Percentiles rank a stretch among this genome's conserved stretches.
Evolutionary conservation across 2,888 invertebrate genomes (phyloP).

Genomic region (Lissonota sp.): DNA sequence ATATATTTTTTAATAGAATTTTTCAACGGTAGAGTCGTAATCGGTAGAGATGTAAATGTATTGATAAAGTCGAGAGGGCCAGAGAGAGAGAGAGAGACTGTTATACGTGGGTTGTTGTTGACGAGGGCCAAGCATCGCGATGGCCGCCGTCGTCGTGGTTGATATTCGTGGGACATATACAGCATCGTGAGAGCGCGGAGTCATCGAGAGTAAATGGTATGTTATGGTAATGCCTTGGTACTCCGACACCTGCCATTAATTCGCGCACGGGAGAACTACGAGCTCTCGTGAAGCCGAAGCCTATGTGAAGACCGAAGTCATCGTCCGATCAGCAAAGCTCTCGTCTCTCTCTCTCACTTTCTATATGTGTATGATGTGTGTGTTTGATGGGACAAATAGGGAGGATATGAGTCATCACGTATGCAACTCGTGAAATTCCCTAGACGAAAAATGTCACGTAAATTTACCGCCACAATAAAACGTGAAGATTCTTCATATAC

Average conservation of each 20-base stretch:
- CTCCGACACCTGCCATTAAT: conserved; percentile 75
- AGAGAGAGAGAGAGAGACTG: neutral
- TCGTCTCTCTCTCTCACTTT: neutral
- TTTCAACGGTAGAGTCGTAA: no score
- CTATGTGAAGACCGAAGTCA: neutral
- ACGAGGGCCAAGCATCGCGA: conserved; percentile 29
- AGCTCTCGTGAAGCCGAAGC: conserved; percentile 43
- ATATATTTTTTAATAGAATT: no score
- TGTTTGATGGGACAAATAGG: neutral
- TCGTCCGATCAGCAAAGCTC: neutral
- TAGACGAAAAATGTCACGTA: no score
- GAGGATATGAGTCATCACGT: no score
- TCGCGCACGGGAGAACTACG: conserved; percentile 69
- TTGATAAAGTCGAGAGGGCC: neutral
- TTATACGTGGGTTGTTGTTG: neutral
- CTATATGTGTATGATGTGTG: neutral
- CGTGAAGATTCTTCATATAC: no score
- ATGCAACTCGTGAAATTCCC: no score
- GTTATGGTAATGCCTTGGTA: conserved; percentile 73
- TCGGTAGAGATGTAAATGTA: neutral
- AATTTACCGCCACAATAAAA: no score
- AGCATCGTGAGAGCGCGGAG: conserved; percentile 24
- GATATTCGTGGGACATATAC: conserved; percentile 21
- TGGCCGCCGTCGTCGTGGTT: conserved; percentile 31
- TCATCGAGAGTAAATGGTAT: conserved; percentile 69